Conservation (phyloP, 2,888 invertebrate species). For the Leuctra nigra region DNA sequence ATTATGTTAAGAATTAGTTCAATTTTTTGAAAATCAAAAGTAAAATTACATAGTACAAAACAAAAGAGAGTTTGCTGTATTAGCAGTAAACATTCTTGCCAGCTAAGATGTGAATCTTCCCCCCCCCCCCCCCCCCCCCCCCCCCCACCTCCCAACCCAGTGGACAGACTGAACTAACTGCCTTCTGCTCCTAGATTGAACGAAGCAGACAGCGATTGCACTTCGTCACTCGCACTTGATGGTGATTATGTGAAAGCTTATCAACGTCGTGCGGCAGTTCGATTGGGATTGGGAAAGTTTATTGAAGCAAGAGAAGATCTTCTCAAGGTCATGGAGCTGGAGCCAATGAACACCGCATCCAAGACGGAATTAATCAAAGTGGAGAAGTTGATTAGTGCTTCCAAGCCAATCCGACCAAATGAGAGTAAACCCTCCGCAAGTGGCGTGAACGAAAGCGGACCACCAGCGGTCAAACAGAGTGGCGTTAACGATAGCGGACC, state of each 20-base stretch:
- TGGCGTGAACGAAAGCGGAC: background rate
- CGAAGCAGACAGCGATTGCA: constrained; percentile 74
- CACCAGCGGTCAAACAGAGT: background rate
- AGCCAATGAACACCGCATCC: constrained; percentile 70
- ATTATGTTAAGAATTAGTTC: too few species aligned
- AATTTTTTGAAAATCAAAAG: too few species aligned
- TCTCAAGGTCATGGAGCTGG: constrained; percentile 59
- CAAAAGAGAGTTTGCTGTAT: too few species aligned
- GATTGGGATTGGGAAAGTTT: constrained; percentile 63
- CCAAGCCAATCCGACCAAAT: constrained; percentile 43
- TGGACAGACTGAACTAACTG: background rate
- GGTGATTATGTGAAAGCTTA: constrained; percentile 77
- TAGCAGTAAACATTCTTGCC: too few species aligned
- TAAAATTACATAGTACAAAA: too few species aligned
- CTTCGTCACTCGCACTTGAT: constrained; percentile 69
- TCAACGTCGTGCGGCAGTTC: constrained; percentile 70
- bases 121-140: background rate
- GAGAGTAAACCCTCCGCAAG: constrained; percentile 14
- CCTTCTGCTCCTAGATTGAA: constrained; percentile 46
- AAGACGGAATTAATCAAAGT: constrained; percentile 51
- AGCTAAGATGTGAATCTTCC: background rate
- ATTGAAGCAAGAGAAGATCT: constrained; percentile 67
- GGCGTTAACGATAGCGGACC: background rate
- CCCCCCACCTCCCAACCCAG: background rate
- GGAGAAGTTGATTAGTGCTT: constrained; percentile 45